Base-by-base conservation (phyloP, 2,888 invertebrate genomes). In the Creontiades dilutus region DNA sequence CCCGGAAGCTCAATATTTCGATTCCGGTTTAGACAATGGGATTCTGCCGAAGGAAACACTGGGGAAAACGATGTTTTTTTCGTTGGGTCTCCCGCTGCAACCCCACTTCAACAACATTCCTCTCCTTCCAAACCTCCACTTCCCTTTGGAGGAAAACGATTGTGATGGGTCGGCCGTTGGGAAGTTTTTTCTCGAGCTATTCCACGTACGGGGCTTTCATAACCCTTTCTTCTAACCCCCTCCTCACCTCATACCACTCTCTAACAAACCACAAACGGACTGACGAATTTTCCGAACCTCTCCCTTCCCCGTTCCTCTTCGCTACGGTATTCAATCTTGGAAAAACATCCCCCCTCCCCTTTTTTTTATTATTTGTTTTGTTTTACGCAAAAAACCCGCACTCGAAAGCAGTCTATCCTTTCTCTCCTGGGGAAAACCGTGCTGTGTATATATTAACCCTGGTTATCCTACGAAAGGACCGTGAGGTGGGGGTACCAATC, bases 401-500 rank as follows among this genome's bases (percentile, higher is more conserved):
- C n/a, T 57, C 57, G 57, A 57, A 57, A n/a, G 57, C 16, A n/a
- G 16, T n/a, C 57, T 16, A 7, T 7, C n/a, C 37, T 57, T 57
- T 52, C 16, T 52, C 37, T 4, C 37, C 16, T 5, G 14, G 52
- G 52, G 52, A 16, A 57, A 57, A 57, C 16, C n/a, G 57, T n/a
- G 57, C 57, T n/a, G 57, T 57, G 57, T 57, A n/a, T 57, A 57
- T 57, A 57, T 57, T 57, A 57, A 57, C 57, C 57, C 57, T n/a
- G n/a, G 57, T 57, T 57, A 57, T n/a, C 57, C 57, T 57, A 16
- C 5, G 57, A 57, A 16, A 37, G n/a, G 57, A 57, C 57, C 16
- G 57, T 5, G n/a, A 16, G n/a, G 52, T 14, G 16, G 1, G 48
- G 52, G 52, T 52, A 14, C 16, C 16, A 14, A 14, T 52, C 16